Base-by-base conservation (phyloP, 2,888 invertebrate genomes). In the Sarcophaga caerulescens region DNA sequence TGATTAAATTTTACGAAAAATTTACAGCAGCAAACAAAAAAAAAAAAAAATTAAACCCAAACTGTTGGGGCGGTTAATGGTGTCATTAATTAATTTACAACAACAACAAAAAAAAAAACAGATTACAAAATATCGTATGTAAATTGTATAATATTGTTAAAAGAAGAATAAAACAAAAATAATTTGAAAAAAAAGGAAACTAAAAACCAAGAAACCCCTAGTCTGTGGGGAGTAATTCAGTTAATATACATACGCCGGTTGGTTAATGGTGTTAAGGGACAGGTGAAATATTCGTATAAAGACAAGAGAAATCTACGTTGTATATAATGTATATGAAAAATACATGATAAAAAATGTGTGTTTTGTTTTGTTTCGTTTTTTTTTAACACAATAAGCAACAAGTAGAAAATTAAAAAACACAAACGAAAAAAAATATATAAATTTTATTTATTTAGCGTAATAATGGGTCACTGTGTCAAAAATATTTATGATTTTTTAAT, bases 381-480 rank as follows among this genome's bases (percentile, higher is more conserved):
- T 63, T 63, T 47, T 14, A 81, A 62, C 62, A 68, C 60, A 45
- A 21, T n/a, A 59, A 71, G 66, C 65, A 76, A 76, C 65, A 71
- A 70, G 70, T 71, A 35, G 63, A 66, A 21, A 65, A 63, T 63
- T 44, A 21, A 74, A 60, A 71, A n/a, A n/a, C n/a, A 35, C n/a
- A 77, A 35, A 19, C 19, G 52, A 69, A 65, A 52, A 12, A 19
- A n/a, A 68, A 68, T 14, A 68, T 11, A 70, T 52, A 62, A 62
- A 60, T 77, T 77, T 76, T 59, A 68, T 77, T 77, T 71, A 60
- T 73, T 81, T 73, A 68, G 66, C 44, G 60, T 76, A 76, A 71
- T 71, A 85, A 84, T 89, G 86, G 88, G 89, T 88, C 88, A 89
- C 78, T 85, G 45, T 87, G 88, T 84, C 88, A 85, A 77, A 85